These are phyloP conservation scores for Petromus typicus DNA, from an alignment of 2,113 vertebrate genomes.

Conservation along the genomic window DNA sequence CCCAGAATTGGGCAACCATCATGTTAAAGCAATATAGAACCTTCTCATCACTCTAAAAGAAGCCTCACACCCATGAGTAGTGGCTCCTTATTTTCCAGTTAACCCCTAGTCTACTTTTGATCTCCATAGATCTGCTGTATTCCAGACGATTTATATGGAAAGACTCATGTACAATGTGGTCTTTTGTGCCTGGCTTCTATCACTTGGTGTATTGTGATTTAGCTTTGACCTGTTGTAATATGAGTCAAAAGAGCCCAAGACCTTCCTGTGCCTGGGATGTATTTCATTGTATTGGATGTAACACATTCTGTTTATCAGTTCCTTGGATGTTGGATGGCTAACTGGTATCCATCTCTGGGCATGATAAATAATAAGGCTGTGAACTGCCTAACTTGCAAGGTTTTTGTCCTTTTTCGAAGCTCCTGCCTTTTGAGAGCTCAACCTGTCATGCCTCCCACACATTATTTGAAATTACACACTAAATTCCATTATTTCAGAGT, in stretches of 20 bases:
- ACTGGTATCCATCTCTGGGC: not conserved
- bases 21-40: not conserved
- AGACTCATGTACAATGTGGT: not conserved
- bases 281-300: not conserved
- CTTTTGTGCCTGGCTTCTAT: not conserved
- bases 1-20: not conserved
- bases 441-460: not conserved
- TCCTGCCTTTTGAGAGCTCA: not conserved
- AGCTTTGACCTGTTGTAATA: not conserved
- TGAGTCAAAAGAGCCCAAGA: not conserved
- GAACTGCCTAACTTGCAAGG: not conserved
- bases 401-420: not conserved
- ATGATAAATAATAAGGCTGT: not conserved
- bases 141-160: not conserved
- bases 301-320: not conserved
- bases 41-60: not conserved
- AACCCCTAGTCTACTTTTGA: not conserved
- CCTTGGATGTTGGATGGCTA: not conserved
- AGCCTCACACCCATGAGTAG: not conserved
- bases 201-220: not conserved
- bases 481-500: constrained; percentile 9
- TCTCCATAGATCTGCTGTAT: not conserved
- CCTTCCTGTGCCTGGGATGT: not conserved
- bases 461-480: constrained; percentile 1
- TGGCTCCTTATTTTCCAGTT: not conserved